Evolutionary conservation across 1,140 invertebrate genomes (phyloP).

Genomic region (Neotoxoptera formosana): DNA sequence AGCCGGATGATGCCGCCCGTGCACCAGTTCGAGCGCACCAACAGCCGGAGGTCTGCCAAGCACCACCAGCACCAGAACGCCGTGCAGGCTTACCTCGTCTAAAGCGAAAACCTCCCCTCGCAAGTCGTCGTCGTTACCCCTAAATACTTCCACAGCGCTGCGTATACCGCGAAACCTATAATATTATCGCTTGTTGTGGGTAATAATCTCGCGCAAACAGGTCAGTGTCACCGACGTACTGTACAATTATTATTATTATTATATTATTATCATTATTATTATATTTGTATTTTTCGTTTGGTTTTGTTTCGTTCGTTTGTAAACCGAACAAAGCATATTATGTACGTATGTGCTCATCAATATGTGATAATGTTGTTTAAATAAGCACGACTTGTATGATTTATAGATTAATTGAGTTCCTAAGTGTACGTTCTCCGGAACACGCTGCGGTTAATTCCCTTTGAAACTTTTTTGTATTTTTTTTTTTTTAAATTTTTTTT

Average conservation of each 20-base stretch:
- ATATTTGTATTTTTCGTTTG: constrained; percentile 22
- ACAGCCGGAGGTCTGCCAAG: constrained; percentile 54
- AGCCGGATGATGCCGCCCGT: constrained; percentile 59
- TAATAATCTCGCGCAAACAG: constrained; percentile 17
- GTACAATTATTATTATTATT: constrained; percentile 26
- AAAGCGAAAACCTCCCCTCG: neutral
- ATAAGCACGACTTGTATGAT: constrained; percentile 54
- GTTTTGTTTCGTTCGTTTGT: neutral
- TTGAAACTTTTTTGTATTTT: constrained; percentile 53
- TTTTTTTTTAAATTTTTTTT: neutral
- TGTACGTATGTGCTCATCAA: constrained; percentile 54
- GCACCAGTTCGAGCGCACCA: constrained; percentile 61
- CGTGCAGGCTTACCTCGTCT: constrained; percentile 48
- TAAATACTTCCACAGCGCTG: neutral
- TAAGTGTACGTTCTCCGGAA: constrained; percentile 45
- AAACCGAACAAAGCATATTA: constrained; percentile 8
- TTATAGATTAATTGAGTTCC: constrained; percentile 46
- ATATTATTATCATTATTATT: neutral
- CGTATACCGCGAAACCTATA: neutral
- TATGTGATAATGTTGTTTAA: constrained; percentile 57
- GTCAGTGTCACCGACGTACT: constrained; percentile 36
- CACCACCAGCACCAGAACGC: constrained; percentile 47
- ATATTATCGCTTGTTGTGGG: neutral
- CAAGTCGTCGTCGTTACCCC: neutral
- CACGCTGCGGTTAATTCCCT: constrained; percentile 56